A percentile compares a stretch with the other conserved stretches of the same genome.
Conservation (phyloP, 2,888 invertebrate species). For the Drosophila recens region DNA sequence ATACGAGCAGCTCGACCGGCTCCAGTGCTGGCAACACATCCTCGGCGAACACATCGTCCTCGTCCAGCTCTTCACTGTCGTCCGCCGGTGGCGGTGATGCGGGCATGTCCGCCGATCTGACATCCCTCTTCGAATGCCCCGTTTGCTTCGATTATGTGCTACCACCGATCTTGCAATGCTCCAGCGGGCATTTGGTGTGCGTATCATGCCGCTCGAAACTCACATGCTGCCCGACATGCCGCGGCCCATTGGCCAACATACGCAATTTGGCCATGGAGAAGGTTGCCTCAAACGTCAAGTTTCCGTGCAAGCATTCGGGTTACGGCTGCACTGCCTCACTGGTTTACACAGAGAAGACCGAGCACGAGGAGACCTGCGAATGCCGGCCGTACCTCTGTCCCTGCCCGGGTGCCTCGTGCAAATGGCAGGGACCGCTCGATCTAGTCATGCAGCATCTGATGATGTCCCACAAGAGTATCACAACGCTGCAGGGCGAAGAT, state of each 20-base stretch:
- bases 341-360: slow-evolving; percentile 98
- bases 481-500: slow-evolving; percentile 99
- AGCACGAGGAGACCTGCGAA: slow-evolving; percentile 99
- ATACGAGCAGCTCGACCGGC: slow-evolving; percentile 72
- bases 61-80: slow-evolving; percentile 85
- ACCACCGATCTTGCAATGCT: slow-evolving; percentile 99
- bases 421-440: slow-evolving; percentile 99
- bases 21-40: slow-evolving; percentile 79
- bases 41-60: slow-evolving; percentile 85
- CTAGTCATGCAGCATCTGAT: slow-evolving; percentile 99
- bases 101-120: slow-evolving; percentile 92
- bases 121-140: slow-evolving; percentile 96
- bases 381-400: slow-evolving; percentile 99
- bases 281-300: slow-evolving; percentile 98
- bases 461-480: slow-evolving; percentile 99
- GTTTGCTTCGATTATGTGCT: slow-evolving; percentile 99
- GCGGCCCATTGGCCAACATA: slow-evolving; percentile 98
- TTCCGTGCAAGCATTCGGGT: slow-evolving; percentile 99
- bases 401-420: slow-evolving; percentile 99
- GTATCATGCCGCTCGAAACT: slow-evolving; percentile 98
- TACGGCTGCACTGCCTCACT: slow-evolving; percentile 97
- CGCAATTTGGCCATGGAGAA: slow-evolving; percentile 99
- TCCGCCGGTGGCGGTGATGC: slow-evolving; percentile 85
- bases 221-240: slow-evolving; percentile 98
- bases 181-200: slow-evolving; percentile 99